Percentiles rank a stretch among this genome's conserved stretches.
Evolutionary conservation across 2,888 invertebrate genomes (phyloP).

Genomic region (Petrolisthes cinctipes): DNA sequence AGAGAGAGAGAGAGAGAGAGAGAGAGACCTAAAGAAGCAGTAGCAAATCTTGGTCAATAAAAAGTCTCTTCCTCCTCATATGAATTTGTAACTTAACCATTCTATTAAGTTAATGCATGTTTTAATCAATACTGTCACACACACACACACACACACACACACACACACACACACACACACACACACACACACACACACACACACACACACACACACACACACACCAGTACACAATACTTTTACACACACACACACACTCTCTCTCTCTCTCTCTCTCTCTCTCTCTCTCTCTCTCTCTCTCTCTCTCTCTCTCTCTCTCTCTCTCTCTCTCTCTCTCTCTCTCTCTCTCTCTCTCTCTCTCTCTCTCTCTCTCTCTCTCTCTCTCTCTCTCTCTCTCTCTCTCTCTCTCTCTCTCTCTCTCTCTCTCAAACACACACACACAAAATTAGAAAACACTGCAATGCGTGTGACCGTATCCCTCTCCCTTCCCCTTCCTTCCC

Average conservation of each 20-base stretch:
- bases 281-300: neutral
- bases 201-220: no score
- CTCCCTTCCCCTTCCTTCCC: neutral
- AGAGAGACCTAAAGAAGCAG: no score
- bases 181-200: no score
- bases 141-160: no score
- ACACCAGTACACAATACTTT: no score
- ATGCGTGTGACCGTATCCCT: neutral
- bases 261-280: neutral
- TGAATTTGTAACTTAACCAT: no score
- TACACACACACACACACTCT: neutral
- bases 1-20: no score
- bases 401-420: neutral
- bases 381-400: neutral
- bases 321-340: neutral
- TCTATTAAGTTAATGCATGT: no score
- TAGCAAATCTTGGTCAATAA: no score
- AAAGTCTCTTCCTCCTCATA: neutral
- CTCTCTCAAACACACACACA: no score
- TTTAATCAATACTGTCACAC: no score
- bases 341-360: neutral
- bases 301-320: neutral
- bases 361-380: neutral
- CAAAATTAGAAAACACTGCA: neutral
- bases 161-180: no score